Percentiles rank a stretch among this genome's conserved stretches.
Conservation (phyloP, 2,113 vertebrate species). For the Channa argus region DNA sequence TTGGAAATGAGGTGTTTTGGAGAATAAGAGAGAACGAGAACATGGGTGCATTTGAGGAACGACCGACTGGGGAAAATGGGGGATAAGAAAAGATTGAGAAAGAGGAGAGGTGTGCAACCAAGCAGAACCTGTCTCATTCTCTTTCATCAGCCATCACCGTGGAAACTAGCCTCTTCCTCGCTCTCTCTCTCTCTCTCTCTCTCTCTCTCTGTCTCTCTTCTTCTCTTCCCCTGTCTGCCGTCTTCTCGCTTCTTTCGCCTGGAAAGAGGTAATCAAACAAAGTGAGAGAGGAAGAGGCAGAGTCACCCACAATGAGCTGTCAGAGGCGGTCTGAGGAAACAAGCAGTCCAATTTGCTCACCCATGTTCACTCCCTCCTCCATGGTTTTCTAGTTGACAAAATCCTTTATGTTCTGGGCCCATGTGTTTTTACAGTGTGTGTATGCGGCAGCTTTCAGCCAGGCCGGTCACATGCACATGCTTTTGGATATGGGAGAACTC, state of each 20-base stretch:
- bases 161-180: slow-evolving; percentile 69
- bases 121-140: slow-evolving; percentile 78
- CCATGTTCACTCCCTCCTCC: slow-evolving; percentile 48
- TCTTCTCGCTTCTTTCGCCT: slow-evolving; percentile 43
- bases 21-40: slow-evolving; percentile 2
- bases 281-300: slow-evolving; percentile 31
- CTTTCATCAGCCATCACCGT: slow-evolving; percentile 79
- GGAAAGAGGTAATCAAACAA: slow-evolving; percentile 68
- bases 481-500: slow-evolving; percentile 46
- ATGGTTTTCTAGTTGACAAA: slow-evolving; percentile 59
- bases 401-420: slow-evolving; percentile 43
- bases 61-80: slow-evolving; percentile 1
- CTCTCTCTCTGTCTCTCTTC: slow-evolving; percentile 59
- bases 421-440: slow-evolving; percentile 15
- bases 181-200: slow-evolving; percentile 58
- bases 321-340: slow-evolving; percentile 78
- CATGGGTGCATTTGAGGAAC: neutral
- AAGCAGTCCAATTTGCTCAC: slow-evolving; percentile 76
- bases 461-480: slow-evolving; percentile 14
- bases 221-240: slow-evolving; percentile 39
- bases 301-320: slow-evolving; percentile 73
- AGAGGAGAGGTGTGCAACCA: slow-evolving; percentile 68
- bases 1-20: slow-evolving; percentile 46
- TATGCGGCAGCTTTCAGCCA: neutral
- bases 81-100: slow-evolving; percentile 7